Conservation (phyloP, 2,888 invertebrate species). For the Hyalella azteca region DNA sequence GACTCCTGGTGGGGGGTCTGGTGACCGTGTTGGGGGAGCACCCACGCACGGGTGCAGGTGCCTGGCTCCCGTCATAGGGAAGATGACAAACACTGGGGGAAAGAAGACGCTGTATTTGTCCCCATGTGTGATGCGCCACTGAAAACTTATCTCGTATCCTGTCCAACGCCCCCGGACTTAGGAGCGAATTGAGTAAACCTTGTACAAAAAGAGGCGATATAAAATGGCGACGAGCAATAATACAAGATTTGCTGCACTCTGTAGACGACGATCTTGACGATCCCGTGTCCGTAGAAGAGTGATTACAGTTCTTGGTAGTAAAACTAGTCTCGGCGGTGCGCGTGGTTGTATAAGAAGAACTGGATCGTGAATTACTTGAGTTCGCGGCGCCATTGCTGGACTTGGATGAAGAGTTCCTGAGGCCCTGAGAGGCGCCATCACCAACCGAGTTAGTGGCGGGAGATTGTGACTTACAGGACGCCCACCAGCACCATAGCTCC, state of each 20-base stretch:
- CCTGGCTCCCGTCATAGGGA: neutral
- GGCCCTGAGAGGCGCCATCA: neutral
- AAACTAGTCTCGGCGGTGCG: neutral
- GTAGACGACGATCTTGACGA: neutral
- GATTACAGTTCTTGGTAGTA: neutral
- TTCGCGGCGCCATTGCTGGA: neutral
- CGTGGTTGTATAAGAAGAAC: neutral
- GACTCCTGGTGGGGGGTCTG: neutral
- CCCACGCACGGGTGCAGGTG: neutral
- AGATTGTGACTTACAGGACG: neutral
- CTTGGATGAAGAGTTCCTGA: neutral
- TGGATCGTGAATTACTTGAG: neutral
- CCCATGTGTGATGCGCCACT: constrained; percentile 25
- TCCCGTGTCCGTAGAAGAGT: neutral
- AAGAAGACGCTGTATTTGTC: neutral
- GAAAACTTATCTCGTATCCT: constrained; percentile 7
- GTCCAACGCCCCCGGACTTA: constrained; percentile 13
- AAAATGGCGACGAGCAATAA: constrained; percentile 5
- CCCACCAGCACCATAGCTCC: constrained; percentile 17
- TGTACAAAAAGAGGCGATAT: constrained; percentile 25
- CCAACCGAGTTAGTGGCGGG: neutral
- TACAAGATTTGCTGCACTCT: constrained; percentile 9
- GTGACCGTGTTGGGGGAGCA: neutral
- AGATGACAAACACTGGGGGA: constrained; percentile 3
- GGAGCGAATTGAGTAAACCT: neutral